Evolutionary conservation across 2,888 invertebrate species (phyloP), one percentile per base, ranked within the genome.

Genomic region (Hedya salicella): DNA sequence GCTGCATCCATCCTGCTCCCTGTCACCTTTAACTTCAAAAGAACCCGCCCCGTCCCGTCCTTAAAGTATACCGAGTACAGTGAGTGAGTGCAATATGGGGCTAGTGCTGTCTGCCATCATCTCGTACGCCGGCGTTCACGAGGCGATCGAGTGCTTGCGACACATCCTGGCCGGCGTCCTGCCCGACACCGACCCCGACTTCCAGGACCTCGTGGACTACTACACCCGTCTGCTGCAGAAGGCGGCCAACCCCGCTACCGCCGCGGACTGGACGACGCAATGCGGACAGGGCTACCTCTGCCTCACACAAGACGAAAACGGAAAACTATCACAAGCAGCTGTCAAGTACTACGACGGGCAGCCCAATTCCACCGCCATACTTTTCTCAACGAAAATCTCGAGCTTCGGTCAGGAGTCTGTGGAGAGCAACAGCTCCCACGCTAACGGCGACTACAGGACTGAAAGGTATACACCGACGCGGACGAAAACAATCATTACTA

Each of bases 111-210:
- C 97, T 57, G 90, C 96, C 76, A 89, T 96, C 70, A 94, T 96
- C 70, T 93, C 95, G 70, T 96, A 96, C 85, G 95, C 96, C 70
- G 96, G 97, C 69, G 94, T 95, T 30, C 80, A 95, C 75, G 96
- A 97, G 83, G 92, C 95, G 48, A 77, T 95, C 61, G 93, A 94
- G 66, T 94, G 94, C 75, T 82, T 93, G 74, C 85, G 86, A 68
- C 93, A 93, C 75, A 87, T 94, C 48, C 76, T 90, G 53, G 87
- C 87, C 72, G 92, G 93, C 56, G 73, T 92, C 70, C 61, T 92
- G 40, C 91, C 92, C n/a, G 77, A 81, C 44, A 78, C 82, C 32
- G 83, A 91, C 39, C 88, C 88, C 14, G 82, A 90, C 74, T 88
- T 91, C 70, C 79, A 85, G 70, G 88, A 87, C 60, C 81, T 91